A percentile compares a stretch with the other conserved stretches of the same genome.
Conservation (phyloP, 2,797 vertebrate genomes). For the Vultur gryphus region DNA sequence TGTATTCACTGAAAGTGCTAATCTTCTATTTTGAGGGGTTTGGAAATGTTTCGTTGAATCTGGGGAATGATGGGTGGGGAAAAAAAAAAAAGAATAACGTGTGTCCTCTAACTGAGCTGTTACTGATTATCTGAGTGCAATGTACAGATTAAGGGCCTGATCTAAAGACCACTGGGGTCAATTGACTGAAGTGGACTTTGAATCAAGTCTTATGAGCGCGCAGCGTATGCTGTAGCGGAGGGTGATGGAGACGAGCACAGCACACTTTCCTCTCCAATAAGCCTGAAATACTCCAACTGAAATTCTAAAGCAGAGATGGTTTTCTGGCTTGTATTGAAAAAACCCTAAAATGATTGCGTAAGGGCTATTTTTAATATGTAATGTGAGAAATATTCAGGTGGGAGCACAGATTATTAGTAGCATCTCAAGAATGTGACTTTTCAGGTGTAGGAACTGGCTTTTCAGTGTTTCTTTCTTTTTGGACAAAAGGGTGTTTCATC, state of each 20-base stretch:
- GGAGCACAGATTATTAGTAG: background rate
- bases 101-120: slow-evolving; percentile 28
- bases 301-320: background rate
- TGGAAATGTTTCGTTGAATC: background rate
- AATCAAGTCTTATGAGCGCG: background rate
- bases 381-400: background rate
- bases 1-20: background rate
- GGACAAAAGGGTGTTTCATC: slow-evolving; percentile 31
- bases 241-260: background rate
- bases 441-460: slow-evolving; percentile 8
- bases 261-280: background rate
- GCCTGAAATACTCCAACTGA: background rate
- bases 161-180: slow-evolving; percentile 41
- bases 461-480: background rate
- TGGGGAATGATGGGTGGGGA: background rate
- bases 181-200: slow-evolving; percentile 51
- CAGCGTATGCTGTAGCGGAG: background rate
- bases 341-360: background rate
- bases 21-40: background rate
- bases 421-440: slow-evolving; percentile 4
- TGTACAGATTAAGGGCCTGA: slow-evolving; percentile 43
- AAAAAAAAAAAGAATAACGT: background rate
- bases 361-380: background rate
- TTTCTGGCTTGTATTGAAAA: background rate
- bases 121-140: slow-evolving; percentile 54